phyloP scores from a whole-genome alignment of 2,113 vertebrate genomes.

The Chloropsis hardwickii region DNA sequence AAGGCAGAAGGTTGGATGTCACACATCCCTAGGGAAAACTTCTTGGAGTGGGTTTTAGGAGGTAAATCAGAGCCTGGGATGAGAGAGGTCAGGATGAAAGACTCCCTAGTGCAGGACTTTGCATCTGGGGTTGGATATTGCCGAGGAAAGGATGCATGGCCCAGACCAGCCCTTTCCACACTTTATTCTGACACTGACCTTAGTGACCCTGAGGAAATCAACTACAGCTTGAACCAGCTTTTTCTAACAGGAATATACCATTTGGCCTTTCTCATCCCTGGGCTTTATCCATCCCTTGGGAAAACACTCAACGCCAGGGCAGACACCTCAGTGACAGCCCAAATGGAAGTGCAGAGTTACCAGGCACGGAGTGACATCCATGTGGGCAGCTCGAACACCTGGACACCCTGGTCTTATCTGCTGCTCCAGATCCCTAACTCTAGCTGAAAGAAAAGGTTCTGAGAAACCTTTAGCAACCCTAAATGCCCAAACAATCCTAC shows the following conservation, averaged over 20 bases:
- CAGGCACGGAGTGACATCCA: neutral
- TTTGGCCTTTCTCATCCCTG: neutral
- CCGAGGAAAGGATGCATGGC: neutral
- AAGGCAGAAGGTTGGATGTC: neutral
- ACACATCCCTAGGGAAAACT: neutral
- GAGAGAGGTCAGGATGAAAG: rapidly evolving
- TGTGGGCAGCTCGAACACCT: rapidly evolving
- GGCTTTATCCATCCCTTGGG: neutral
- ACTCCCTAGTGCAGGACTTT: neutral
- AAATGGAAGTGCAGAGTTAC: rapidly evolving
- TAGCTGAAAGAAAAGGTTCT: neutral
- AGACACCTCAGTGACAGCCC: rapidly evolving
- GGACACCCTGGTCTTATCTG: neutral
- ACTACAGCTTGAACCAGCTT: neutral
- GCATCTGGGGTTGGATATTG: neutral
- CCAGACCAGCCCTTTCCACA: neutral
- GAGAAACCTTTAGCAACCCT: neutral
- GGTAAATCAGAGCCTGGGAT: neutral
- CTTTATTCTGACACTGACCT: neutral
- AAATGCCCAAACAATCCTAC: neutral
- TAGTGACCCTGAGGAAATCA: neutral
- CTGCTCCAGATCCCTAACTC: neutral
- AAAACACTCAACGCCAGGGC: rapidly evolving
- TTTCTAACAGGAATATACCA: neutral
- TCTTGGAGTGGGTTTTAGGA: neutral